phyloP scores from a whole-genome alignment of 2,888 invertebrate genomes.

The Cataglyphis rosenhaueri region DNA sequence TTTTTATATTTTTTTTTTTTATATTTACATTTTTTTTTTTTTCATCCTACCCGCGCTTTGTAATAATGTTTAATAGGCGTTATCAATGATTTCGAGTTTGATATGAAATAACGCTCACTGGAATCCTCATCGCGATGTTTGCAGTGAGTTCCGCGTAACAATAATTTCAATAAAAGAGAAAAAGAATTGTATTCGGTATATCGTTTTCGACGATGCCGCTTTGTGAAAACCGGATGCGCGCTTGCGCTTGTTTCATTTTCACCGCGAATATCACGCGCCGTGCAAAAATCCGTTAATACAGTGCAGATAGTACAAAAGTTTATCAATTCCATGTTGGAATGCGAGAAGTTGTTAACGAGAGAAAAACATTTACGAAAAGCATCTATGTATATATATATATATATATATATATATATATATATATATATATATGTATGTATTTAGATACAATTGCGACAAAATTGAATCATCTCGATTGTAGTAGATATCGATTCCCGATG shows the following conservation, averaged over 20 bases:
- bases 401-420: no score
- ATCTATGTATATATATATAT: not conserved
- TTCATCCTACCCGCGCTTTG: not conserved
- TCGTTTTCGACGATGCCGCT: slow-evolving; percentile 35
- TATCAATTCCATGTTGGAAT: slow-evolving; percentile 1
- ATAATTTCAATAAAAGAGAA: slow-evolving; percentile 51
- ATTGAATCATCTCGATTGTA: not conserved
- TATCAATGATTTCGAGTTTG: slow-evolving; percentile 37
- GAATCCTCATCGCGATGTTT: slow-evolving; percentile 47
- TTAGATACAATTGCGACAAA: slow-evolving; percentile 17
- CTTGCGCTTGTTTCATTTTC: slow-evolving; percentile 28
- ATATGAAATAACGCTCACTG: slow-evolving; percentile 36
- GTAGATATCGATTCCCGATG: slow-evolving; percentile 42
- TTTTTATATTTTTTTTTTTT: not conserved
- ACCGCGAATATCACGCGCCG: slow-evolving; percentile 29
- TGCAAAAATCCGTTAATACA: slow-evolving; percentile 40
- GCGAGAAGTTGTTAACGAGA: not conserved
- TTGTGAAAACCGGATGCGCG: slow-evolving; percentile 32
- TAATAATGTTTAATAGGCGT: slow-evolving; percentile 37
- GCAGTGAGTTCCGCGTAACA: slow-evolving; percentile 40
- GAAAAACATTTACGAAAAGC: not conserved
- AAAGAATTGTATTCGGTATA: slow-evolving; percentile 39
- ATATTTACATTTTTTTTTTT: not conserved
- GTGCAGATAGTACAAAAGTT: not conserved
- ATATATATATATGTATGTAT: not conserved